Percentiles rank a stretch among this genome's conserved stretches.
Conservation (phyloP, 2,113 vertebrate species). For the Orcinus orca region DNA sequence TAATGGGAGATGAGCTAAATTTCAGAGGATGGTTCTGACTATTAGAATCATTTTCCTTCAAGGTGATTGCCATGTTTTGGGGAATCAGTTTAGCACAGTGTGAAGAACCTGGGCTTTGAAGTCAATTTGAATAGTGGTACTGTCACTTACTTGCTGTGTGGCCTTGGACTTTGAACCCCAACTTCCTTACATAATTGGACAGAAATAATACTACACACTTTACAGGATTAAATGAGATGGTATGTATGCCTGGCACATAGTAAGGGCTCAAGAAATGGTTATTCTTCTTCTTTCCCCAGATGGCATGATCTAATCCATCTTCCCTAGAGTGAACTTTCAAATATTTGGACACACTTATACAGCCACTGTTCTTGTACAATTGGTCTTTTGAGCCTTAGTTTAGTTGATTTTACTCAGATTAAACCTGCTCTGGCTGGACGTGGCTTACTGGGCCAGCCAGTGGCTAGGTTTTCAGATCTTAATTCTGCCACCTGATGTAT, state of each 20-base stretch:
- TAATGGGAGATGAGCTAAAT: neutral
- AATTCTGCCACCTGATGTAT: neutral
- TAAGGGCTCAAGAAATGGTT: neutral
- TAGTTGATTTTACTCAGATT: neutral
- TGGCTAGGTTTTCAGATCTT: neutral
- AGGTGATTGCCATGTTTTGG: neutral
- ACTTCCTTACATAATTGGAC: neutral
- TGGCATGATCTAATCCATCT: neutral
- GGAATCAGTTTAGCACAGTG: neutral
- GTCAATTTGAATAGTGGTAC: constrained; percentile 1
- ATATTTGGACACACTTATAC: neutral
- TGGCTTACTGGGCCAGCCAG: neutral
- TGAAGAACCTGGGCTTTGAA: constrained; percentile 6
- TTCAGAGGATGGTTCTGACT: neutral
- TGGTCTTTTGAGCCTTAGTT: neutral
- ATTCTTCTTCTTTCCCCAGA: neutral
- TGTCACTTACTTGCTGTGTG: neutral
- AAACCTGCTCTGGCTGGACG: neutral
- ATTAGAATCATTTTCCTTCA: neutral
- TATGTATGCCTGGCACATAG: neutral
- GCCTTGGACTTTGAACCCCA: constrained; percentile 2
- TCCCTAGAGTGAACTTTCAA: neutral
- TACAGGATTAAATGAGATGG: neutral
- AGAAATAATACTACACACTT: neutral
- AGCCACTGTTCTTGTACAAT: neutral